phyloP scores from a whole-genome alignment of 2,888 invertebrate species.

The Agrochola litura region DNA sequence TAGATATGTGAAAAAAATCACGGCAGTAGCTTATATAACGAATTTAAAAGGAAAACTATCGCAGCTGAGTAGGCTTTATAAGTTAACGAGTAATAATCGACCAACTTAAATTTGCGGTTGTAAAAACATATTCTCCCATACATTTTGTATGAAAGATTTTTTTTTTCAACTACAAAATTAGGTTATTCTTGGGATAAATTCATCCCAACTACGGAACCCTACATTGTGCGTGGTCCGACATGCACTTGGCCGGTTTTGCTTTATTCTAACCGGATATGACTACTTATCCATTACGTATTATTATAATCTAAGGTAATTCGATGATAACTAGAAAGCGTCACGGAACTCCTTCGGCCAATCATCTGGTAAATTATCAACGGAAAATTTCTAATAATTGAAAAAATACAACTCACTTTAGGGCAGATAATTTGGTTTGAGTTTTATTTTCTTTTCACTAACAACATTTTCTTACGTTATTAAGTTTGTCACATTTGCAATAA shows the following conservation, averaged over 20 bases:
- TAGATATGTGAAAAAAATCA: too few relatives aligned
- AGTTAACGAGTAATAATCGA: too few relatives aligned
- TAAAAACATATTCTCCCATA: too few relatives aligned
- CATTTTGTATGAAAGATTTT: too few relatives aligned
- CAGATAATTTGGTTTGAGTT: neutral
- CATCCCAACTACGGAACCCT: too few relatives aligned
- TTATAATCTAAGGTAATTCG: constrained; percentile 25
- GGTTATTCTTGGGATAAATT: too few relatives aligned
- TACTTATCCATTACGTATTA: constrained; percentile 21
- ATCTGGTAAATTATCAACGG: constrained; percentile 34
- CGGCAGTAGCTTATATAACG: too few relatives aligned
- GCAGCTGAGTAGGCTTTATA: too few relatives aligned
- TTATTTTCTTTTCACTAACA: neutral
- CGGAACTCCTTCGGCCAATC: constrained; percentile 24
- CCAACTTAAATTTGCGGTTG: too few relatives aligned
- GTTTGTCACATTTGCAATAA: neutral
- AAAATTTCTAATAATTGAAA: constrained; percentile 51
- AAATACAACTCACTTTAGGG: constrained; percentile 19
- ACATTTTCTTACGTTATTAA: neutral
- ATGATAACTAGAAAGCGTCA: constrained; percentile 57
- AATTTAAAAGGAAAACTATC: too few relatives aligned
- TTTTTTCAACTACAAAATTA: too few relatives aligned
- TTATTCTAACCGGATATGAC: neutral
- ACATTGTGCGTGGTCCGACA: too few relatives aligned
- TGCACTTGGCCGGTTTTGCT: neutral